phyloP scores from a whole-genome alignment of 2,113 vertebrate species.

The Notothenia rossii region DNA sequence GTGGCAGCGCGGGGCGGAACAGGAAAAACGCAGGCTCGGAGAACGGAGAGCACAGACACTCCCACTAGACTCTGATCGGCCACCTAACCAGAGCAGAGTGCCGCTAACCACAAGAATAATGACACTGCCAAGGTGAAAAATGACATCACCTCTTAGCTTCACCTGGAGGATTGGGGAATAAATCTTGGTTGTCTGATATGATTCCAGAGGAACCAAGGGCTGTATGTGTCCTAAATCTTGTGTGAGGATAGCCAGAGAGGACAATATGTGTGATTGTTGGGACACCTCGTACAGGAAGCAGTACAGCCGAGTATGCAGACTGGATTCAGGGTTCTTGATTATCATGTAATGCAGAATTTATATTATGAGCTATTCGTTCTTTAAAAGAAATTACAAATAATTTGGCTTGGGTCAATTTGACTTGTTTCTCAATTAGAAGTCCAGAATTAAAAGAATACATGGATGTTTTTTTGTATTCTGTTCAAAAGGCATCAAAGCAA shows the following conservation, averaged over 20 bases:
- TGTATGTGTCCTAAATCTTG: slow-evolving; percentile 78
- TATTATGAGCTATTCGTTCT: not conserved
- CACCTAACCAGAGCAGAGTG: slow-evolving; percentile 81
- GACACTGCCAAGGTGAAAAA: slow-evolving; percentile 86
- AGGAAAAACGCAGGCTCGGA: slow-evolving; percentile 61
- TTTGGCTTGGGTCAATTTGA: slow-evolving; percentile 9
- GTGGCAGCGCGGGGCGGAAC: slow-evolving; percentile 41
- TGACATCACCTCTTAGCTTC: slow-evolving; percentile 83
- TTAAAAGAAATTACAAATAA: not conserved
- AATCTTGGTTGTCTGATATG: slow-evolving; percentile 81
- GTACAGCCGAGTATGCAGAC: slow-evolving; percentile 22
- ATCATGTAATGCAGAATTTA: not conserved
- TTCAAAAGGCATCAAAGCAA: slow-evolving; percentile 36
- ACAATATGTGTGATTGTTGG: slow-evolving; percentile 62
- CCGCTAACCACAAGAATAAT: slow-evolving; percentile 85
- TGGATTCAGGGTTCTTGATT: not conserved
- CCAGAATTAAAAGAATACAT: slow-evolving; percentile 18
- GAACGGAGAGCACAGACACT: slow-evolving; percentile 61
- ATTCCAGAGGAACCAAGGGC: slow-evolving; percentile 71
- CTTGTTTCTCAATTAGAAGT: not conserved
- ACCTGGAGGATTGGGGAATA: slow-evolving; percentile 83
- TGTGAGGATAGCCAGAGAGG: slow-evolving; percentile 62
- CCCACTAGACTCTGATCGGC: slow-evolving; percentile 74
- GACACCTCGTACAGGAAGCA: slow-evolving; percentile 28
- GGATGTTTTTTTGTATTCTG: not conserved